Percentiles rank a stretch among this genome's conserved stretches.
Conservation (phyloP, 2,113 vertebrate genomes). For the Cheilinus undulatus region DNA sequence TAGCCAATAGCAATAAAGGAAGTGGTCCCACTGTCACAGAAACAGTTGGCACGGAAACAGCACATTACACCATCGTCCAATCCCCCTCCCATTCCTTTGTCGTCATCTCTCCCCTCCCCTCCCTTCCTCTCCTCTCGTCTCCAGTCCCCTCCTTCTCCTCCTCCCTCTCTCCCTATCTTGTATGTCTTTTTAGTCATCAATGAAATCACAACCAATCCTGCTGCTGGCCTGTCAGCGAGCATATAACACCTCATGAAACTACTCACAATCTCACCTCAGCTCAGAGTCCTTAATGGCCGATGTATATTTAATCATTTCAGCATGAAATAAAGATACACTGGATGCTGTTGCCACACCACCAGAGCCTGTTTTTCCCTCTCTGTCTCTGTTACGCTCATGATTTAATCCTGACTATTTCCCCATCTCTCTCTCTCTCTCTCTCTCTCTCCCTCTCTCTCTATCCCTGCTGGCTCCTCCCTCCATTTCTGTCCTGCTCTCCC, state of each 20-base stretch:
- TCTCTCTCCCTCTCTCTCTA: constrained; percentile 74
- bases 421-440: constrained; percentile 72
- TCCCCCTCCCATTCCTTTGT: constrained; percentile 79
- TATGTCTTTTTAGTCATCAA: constrained; percentile 82
- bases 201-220: constrained; percentile 81
- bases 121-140: constrained; percentile 47
- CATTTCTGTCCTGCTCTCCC: constrained; percentile 76
- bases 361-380: constrained; percentile 48
- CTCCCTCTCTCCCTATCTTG: constrained; percentile 68
- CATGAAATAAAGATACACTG: constrained; percentile 53
- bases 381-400: constrained; percentile 72
- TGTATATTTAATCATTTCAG: constrained; percentile 51
- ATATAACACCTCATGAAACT: constrained; percentile 33
- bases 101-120: constrained; percentile 73
- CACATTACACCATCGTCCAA: constrained; percentile 83
- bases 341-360: constrained; percentile 50
- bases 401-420: constrained; percentile 81
- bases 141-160: constrained; percentile 40
- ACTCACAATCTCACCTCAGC: constrained; percentile 25
- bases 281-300: constrained; percentile 34
- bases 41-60: constrained; percentile 88
- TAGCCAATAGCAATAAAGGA: constrained; percentile 82
- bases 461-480: constrained; percentile 81
- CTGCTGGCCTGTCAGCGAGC: constrained; percentile 50
- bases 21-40: constrained; percentile 82